Evolutionary conservation across 2,888 invertebrate species (phyloP), one percentile per base, ranked within the genome.

Genomic region (Cataglyphis livida): DNA sequence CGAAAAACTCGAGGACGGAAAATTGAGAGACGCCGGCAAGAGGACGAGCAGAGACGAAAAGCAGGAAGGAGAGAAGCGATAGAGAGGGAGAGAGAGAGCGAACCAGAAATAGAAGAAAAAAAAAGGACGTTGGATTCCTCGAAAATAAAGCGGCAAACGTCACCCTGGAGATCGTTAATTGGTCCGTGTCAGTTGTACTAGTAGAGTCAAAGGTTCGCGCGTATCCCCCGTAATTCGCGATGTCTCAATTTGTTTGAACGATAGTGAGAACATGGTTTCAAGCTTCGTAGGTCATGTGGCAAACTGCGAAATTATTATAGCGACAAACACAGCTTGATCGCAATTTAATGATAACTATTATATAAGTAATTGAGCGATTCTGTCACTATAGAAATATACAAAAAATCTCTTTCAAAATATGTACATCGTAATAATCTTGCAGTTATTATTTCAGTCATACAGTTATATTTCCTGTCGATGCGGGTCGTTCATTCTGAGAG

Each of bases 11-110:
- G 74, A 25, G 79, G 18, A 83, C 54, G 85, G 81, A 88, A 88
- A 88, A 86, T 83, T 84, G 81, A 83, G 76, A 76, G 83, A 65
- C 21, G 44, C 25, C 10, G 44, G 71, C 65, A 41, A 81, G 68
- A 68, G 59, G 57, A 57, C 70, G 86, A 78, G 59, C 41, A 71
- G 81, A 76, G 54, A 66, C 74, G 85, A 81, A 54, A 61, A 79
- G 57, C 28, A 44, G 64, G 28, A 18, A 21, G 10, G 48, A 59
- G 32, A 38, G 9, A 68, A 44, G 48, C 57, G 62, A 44, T 28
- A 51, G 35, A 54, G 21, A 38, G 48, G 15, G 54, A 32, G 32
- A 32, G 35, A 15, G 21, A 21, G 38, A n/a, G 44, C 66, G 25
- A 59, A 48, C 21, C 9, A 44, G n/a, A 70, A 62, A 57, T 35